phyloP scores from a whole-genome alignment of 2,113 vertebrate genomes.

The Microcebus tavaratra region DNA sequence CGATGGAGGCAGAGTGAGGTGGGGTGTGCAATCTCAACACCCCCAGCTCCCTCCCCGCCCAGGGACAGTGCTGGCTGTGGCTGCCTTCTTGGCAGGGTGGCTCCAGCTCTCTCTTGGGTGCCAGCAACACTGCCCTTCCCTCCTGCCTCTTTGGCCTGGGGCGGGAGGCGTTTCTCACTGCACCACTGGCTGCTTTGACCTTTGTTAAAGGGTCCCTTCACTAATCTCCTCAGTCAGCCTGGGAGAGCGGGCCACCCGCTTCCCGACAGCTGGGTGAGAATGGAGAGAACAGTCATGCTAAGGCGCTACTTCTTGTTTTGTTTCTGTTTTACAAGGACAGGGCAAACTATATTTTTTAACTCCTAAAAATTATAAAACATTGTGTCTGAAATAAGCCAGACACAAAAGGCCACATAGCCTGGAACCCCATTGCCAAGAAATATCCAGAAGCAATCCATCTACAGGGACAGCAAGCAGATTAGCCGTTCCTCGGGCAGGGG shows the following conservation, averaged over 20 bases:
- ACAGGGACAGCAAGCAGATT: background rate
- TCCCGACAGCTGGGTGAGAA: background rate
- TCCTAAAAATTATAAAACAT: background rate
- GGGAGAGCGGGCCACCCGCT: background rate
- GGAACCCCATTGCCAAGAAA: background rate
- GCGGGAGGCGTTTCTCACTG: background rate
- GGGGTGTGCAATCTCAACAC: accelerated
- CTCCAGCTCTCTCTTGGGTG: background rate
- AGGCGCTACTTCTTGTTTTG: background rate
- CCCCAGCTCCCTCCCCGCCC: background rate
- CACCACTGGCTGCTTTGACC: background rate
- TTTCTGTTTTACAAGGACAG: background rate
- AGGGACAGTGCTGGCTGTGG: background rate
- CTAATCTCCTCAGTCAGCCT: background rate
- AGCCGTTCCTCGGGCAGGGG: background rate
- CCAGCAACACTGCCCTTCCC: background rate
- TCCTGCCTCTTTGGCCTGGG: background rate
- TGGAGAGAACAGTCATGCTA: background rate
- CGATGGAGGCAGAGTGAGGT: background rate
- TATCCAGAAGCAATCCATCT: background rate
- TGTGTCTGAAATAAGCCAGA: background rate
- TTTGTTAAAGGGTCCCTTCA: background rate
- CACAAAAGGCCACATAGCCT: background rate
- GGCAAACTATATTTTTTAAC: background rate
- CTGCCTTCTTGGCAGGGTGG: too few relatives aligned